Evolutionary conservation across 2,888 invertebrate genomes (phyloP).

Genomic region (Steromphala cineraria): DNA sequence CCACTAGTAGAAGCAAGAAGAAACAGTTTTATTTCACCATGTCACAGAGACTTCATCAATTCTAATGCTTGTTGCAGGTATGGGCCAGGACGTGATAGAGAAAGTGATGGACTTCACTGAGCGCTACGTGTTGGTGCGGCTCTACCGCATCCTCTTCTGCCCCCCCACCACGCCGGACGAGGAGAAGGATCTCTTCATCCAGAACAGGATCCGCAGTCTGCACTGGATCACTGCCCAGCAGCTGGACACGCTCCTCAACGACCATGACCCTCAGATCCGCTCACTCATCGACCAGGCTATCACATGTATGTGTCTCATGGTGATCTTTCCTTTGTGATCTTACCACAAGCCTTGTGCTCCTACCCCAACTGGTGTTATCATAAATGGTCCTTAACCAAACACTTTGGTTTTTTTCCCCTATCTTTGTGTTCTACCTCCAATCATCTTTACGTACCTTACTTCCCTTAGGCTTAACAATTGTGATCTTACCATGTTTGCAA

Average conservation of each 20-base stretch:
- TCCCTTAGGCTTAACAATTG: too few relatives aligned
- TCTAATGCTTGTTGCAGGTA: constrained; percentile 74
- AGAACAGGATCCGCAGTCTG: constrained; percentile 91
- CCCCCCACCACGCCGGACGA: constrained; percentile 93
- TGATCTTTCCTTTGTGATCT: too few relatives aligned
- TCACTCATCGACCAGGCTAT: constrained; percentile 95
- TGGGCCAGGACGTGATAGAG: constrained; percentile 85
- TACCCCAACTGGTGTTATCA: too few relatives aligned
- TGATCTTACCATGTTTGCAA: too few relatives aligned
- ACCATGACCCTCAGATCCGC: constrained; percentile 88
- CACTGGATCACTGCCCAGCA: constrained; percentile 97
- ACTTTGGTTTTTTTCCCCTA: too few relatives aligned
- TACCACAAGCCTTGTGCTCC: too few relatives aligned
- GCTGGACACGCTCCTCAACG: constrained; percentile 93
- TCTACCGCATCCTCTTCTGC: constrained; percentile 92
- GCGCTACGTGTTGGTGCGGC: constrained; percentile 91
- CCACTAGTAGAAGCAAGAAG: too few relatives aligned
- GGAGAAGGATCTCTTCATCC: constrained; percentile 89
- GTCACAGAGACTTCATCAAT: neutral
- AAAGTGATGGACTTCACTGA: constrained; percentile 92
- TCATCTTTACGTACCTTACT: too few relatives aligned
- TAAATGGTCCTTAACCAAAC: too few relatives aligned
- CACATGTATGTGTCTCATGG: constrained; percentile 80
- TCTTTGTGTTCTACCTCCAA: too few relatives aligned
- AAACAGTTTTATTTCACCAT: too few relatives aligned